These are phyloP conservation scores for Kryphioiulus occultus DNA, from an alignment of 2,888 invertebrate species.

Conservation along the genomic window DNA sequence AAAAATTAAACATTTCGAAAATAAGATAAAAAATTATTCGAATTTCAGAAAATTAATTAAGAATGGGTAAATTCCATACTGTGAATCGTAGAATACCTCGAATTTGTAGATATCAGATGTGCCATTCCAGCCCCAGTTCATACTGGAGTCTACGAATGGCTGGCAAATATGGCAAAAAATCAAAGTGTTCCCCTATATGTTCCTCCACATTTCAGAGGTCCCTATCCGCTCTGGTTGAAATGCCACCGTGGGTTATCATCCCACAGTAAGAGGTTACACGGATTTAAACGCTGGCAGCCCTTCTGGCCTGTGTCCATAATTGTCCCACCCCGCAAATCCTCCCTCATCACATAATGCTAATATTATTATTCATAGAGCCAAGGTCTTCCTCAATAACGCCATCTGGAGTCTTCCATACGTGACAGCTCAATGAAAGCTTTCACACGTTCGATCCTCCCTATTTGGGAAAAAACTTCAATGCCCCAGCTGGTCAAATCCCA, in stretches of 20 bases:
- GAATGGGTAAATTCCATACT: no score
- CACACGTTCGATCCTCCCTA: conserved; percentile 23
- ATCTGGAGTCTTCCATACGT: conserved; percentile 23
- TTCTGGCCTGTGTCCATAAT: conserved; percentile 12
- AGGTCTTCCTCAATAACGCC: conserved; percentile 23
- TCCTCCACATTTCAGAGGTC: background rate
- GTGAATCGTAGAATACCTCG: no score
- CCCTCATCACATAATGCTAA: background rate
- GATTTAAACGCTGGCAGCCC: background rate
- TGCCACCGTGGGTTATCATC: background rate
- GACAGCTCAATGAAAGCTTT: conserved; percentile 23
- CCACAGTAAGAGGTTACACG: conserved; percentile 11
- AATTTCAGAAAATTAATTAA: no score
- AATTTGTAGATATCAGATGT: no score
- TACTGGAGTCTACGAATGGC: no score
- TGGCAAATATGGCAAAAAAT: no score
- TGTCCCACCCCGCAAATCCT: background rate
- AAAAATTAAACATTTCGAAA: no score
- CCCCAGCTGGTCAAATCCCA: conserved; percentile 6
- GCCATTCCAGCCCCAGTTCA: no score
- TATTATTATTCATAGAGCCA: conserved; percentile 23
- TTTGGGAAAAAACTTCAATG: background rate
- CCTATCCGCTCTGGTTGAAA: background rate
- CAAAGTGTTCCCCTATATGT: no score
- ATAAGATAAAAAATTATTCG: no score